These are phyloP conservation scores for Coenobita brevimanus DNA, from an alignment of 1,140 invertebrate genomes.

Conservation along the genomic window DNA sequence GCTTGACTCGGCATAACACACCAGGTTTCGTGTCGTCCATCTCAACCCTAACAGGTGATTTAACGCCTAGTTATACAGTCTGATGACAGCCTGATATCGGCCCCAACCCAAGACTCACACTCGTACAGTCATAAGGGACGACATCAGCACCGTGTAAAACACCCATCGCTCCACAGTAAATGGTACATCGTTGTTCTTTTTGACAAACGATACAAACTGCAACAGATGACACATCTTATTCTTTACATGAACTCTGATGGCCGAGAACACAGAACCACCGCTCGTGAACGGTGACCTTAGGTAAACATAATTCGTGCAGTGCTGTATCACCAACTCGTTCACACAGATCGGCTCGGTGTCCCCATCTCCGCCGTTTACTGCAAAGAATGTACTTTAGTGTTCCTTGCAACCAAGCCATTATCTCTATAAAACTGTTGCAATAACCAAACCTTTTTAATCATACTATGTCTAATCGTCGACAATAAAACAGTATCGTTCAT, in stretches of 20 bases:
- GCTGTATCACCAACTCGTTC: too few relatives aligned
- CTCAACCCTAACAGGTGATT: neutral
- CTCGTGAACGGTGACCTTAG: neutral
- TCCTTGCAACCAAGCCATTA: neutral
- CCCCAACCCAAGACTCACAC: neutral
- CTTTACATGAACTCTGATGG: neutral
- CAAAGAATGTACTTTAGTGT: too few relatives aligned
- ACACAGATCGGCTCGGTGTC: conserved; percentile 4
- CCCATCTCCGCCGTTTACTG: too few relatives aligned
- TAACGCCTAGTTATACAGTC: neutral
- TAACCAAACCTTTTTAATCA: neutral
- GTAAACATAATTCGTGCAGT: neutral
- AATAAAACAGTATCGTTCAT: neutral
- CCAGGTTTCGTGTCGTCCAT: neutral
- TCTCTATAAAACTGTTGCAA: neutral
- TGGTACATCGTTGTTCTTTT: too few relatives aligned
- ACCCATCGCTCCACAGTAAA: too few relatives aligned
- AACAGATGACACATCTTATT: too few relatives aligned
- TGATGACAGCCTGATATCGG: neutral
- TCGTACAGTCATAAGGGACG: neutral
- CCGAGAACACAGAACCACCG: neutral
- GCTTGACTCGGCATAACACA: neutral
- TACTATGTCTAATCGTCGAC: too few relatives aligned
- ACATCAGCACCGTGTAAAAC: neutral
- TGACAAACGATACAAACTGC: too few relatives aligned